phyloP scores from a whole-genome alignment of 2,888 invertebrate genomes.

The Autographa pulchrina region DNA sequence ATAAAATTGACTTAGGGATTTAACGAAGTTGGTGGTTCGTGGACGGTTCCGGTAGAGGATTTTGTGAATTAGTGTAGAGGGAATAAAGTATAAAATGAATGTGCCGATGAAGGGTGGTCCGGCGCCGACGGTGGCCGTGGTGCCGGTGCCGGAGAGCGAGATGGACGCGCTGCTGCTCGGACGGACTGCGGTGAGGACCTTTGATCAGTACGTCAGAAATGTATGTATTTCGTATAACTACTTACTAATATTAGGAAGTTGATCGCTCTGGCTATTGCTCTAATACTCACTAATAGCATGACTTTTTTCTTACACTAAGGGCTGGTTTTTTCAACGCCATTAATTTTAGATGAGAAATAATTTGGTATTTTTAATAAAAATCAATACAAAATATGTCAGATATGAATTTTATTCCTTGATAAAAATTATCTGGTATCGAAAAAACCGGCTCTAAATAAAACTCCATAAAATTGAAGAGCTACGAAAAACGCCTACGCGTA shows the following conservation, averaged over 20 bases:
- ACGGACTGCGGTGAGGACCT: constrained; percentile 93
- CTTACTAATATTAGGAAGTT: constrained; percentile 50
- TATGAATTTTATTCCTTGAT: too few relatives aligned
- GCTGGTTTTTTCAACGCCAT: too few relatives aligned
- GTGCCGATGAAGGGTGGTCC: constrained; percentile 80
- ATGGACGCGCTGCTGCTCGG: constrained; percentile 94
- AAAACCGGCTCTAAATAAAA: too few relatives aligned
- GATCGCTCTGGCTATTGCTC: constrained; percentile 3
- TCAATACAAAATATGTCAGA: too few relatives aligned
- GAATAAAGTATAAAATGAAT: constrained; percentile 70
- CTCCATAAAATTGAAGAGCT: background rate
- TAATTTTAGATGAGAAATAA: too few relatives aligned
- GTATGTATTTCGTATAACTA: constrained; percentile 80
- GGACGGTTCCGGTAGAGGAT: constrained; percentile 15
- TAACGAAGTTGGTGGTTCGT: background rate
- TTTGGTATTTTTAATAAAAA: too few relatives aligned
- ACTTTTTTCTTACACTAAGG: too few relatives aligned
- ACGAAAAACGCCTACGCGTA: background rate
- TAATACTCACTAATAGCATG: background rate
- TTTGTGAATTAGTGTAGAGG: constrained; percentile 20
- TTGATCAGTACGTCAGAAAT: constrained; percentile 89
- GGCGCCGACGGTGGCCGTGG: constrained; percentile 90
- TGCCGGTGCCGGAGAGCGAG: constrained; percentile 92
- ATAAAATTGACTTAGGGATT: constrained; percentile 9
- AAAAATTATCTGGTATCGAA: too few relatives aligned